Base-by-base conservation (phyloP, 1,140 invertebrate genomes). In the Trissolcus basalis region DNA sequence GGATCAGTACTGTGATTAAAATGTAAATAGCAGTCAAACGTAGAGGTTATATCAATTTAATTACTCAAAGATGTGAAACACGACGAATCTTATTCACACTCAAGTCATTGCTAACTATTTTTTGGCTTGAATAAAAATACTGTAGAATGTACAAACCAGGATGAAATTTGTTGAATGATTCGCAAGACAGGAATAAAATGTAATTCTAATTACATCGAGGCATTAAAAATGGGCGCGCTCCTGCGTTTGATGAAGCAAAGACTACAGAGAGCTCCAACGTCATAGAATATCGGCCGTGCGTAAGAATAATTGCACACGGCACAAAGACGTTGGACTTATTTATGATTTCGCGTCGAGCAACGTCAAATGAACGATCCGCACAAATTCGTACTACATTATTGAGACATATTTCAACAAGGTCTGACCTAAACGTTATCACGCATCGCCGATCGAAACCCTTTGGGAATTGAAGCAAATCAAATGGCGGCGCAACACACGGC, bases 391-490 rank as follows among this genome's bases (percentile, higher is more conserved):
- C 64, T 69, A 70, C 72, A 76, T 76, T 69, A 75, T 68, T 69
- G 59, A 75, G 72, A 69, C 65, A 75, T 75, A 75, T 75, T 75
- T 69, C 72, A 69, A 75, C 64, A 75, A 75, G 59, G 72, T 69
- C 72, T 75, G 72, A 75, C 72, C 72, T 75, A 69, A 75, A 75
- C 72, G 72, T 75, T 77, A 71, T 77, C 67, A 77, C 59, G 64
- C 69, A 69, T 77, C 75, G 75, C 47, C 63, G 69, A 65, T 73
- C 64, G 68, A 77, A 73, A 68, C 75, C 75, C 75, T 69, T 72
- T 77, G 69, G 54, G 75, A 77, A 72, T 77, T 72, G 53, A 64
- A 77, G 65, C 75, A 77, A 77, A 77, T 77, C 69, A 77, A 77
- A 77, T 77, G 64, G 64, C 59, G 75, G 64, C 69, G 63, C 55